Base-by-base conservation (phyloP, 1,140 invertebrate genomes). In the Drosophila nasuta region DNA sequence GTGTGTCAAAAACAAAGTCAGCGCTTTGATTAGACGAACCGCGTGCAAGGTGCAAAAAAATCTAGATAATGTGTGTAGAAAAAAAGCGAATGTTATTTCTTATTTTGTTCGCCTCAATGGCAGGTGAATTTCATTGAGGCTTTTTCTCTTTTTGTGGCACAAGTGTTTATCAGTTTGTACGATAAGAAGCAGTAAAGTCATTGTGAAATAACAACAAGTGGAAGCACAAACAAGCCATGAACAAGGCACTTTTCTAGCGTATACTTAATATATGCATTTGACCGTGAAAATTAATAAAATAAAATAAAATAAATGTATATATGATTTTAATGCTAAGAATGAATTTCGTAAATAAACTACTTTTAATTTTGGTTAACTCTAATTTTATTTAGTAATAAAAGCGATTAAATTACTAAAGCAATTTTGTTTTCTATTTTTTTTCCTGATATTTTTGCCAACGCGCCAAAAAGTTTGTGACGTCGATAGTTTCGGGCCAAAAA, bases 151-250 rank as follows among this genome's bases (percentile, higher is more conserved):
- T 43, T 62, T 68, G 20, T 35, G 38, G 74, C 60, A 48, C 60
- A 56, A 58, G 43, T 15, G 58, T 77, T 89, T 85, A 88, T 88
- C 85, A 89, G 74, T 88, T 89, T 75, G 85, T 51, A 79, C 77
- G 85, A 88, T 88, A 88, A 89, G 77, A 35, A 70, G 48, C 62
- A 45, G 54, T 57, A 77, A 56, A 76, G 79, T 74, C 82, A 87
- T 69, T 74, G 56, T 54, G 58, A 54, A 76, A 78, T 62, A 78
- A 82, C 60, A 73, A 67, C 63, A 73, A 73, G 30, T 71, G 3
- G 13, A 20, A n/a, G 28, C 33, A 59, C 63, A 33, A 59, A 46
- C 20, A 25, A 4, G 17, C 28, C 48, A 25, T 11, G 30, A 43
- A 58, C 28, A 28, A 49, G 35, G 35, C 10, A 10, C 35, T 8